phyloP scores from a whole-genome alignment of 2,888 invertebrate species.

The Calliphora vomitoria region DNA sequence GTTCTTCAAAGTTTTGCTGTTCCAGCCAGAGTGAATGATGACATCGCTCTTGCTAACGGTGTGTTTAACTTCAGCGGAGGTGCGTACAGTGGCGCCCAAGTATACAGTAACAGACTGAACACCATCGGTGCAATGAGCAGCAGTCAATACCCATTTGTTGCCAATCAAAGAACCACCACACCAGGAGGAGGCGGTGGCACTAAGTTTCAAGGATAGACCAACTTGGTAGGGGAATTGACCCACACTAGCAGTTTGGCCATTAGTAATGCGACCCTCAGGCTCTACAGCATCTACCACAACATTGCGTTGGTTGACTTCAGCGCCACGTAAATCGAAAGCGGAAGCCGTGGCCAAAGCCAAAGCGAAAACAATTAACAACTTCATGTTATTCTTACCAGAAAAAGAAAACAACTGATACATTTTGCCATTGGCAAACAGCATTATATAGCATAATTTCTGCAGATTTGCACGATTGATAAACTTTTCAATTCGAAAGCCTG shows the following conservation, averaged over 20 bases:
- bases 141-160: constrained; percentile 79
- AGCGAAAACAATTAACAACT: constrained; percentile 78
- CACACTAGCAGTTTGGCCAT: constrained; percentile 74
- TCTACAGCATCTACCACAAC: constrained; percentile 25
- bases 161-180: constrained; percentile 81
- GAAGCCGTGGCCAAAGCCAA: constrained; percentile 77
- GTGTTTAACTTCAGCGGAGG: constrained; percentile 68
- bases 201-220: constrained; percentile 76
- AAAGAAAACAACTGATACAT: constrained; percentile 12
- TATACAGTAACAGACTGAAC: constrained; percentile 75
- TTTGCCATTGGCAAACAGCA: neutral
- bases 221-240: constrained; percentile 79
- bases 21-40: constrained; percentile 77
- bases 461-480: neutral
- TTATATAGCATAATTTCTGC: neutral
- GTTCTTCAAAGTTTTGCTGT: constrained; percentile 76
- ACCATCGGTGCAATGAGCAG: constrained; percentile 81
- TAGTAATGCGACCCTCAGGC: constrained; percentile 75
- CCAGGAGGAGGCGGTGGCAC: constrained; percentile 71
- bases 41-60: constrained; percentile 69
- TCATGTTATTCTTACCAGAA: constrained; percentile 74
- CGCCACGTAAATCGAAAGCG: constrained; percentile 73
- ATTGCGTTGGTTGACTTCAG: constrained; percentile 1
- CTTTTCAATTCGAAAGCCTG: too few relatives aligned
- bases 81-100: constrained; percentile 76